These are phyloP conservation scores for Gymnogyps californianus DNA, from an alignment of 2,113 vertebrate genomes.

Conservation along the genomic window DNA sequence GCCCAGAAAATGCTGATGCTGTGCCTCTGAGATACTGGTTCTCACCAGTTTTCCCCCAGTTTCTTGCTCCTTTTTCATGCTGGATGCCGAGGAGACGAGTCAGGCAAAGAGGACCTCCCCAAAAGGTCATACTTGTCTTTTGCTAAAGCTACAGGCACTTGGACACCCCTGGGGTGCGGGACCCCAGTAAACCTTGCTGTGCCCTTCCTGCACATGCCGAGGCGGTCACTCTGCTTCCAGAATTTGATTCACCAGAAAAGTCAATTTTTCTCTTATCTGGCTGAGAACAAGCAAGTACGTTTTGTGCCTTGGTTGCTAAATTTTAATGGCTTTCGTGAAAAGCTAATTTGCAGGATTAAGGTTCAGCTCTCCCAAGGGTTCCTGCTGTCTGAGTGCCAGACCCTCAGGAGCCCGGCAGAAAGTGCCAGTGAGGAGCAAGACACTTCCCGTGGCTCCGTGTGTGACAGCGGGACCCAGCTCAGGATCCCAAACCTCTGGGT, in stretches of 20 bases:
- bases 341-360: slow-evolving; percentile 61
- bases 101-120: not conserved
- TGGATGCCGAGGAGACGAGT: not conserved
- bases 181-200: not conserved
- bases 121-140: not conserved
- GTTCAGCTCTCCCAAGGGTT: not conserved
- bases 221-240: not conserved
- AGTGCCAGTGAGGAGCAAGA: not conserved
- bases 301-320: slow-evolving; percentile 35
- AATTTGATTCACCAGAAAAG: not conserved
- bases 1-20: not conserved
- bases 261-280: slow-evolving; percentile 44
- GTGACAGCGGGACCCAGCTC: rapidly evolving
- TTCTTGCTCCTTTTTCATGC: not conserved
- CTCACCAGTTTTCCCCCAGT: not conserved
- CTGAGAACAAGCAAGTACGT: not conserved
- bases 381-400: not conserved
- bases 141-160: not conserved
- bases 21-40: not conserved
- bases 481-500: not conserved
- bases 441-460: not conserved
- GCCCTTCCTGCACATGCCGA: not conserved
- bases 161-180: not conserved
- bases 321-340: slow-evolving; percentile 22
- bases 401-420: not conserved